These are phyloP conservation scores for Centropyge bicolor DNA, from an alignment of 2,797 vertebrate species.

Conservation along the genomic window DNA sequence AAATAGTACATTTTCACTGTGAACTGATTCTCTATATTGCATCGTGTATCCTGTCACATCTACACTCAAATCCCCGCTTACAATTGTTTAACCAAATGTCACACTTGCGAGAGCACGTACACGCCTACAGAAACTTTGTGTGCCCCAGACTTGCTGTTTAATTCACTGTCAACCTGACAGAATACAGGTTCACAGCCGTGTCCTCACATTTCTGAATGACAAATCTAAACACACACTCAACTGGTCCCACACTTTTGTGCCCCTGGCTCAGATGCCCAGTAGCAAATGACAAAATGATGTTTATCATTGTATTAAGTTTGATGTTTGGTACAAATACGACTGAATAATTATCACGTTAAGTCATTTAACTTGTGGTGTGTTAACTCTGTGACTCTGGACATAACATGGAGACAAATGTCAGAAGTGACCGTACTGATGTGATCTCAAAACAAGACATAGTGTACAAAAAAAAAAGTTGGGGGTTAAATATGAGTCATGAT, in stretches of 20 bases:
- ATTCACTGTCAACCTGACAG: constrained; percentile 73
- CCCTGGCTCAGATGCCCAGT: constrained; percentile 5
- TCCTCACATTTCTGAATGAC: constrained; percentile 48
- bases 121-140: constrained; percentile 36
- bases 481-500: neutral
- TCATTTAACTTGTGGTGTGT: constrained; percentile 4
- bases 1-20: neutral
- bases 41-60: constrained; percentile 30
- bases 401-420: neutral
- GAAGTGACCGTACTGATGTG: neutral
- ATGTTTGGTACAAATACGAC: constrained; percentile 10
- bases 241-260: neutral
- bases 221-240: constrained; percentile 9
- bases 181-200: constrained; percentile 65
- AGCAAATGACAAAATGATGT: constrained; percentile 12
- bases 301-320: constrained; percentile 7
- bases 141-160: constrained; percentile 67
- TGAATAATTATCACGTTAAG: neutral
- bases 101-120: constrained; percentile 35
- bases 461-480: neutral
- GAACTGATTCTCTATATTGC: neutral
- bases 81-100: constrained; percentile 63
- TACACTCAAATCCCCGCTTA: constrained; percentile 39
- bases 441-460: neutral
- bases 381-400: constrained; percentile 24